Evolutionary conservation across 1,140 invertebrate species (phyloP).

Genomic region (Drosophila nasuta): DNA sequence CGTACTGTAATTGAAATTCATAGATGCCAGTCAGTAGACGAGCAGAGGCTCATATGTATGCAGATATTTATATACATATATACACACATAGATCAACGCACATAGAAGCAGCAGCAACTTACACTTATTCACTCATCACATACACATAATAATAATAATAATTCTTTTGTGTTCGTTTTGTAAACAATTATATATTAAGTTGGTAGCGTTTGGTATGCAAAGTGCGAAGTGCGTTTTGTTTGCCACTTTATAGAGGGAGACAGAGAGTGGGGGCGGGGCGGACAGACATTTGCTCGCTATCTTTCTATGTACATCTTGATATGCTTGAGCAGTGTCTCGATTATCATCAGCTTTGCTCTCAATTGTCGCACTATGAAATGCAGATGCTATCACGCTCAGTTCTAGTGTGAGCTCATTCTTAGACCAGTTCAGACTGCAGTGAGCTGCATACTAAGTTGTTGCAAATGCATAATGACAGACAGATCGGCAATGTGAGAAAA

Average conservation of each 20-base stretch:
- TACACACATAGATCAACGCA: not conserved
- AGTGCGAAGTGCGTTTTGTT: constrained; percentile 59
- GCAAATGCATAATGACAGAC: constrained; percentile 3
- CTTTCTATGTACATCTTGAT: not conserved
- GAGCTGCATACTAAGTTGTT: not conserved
- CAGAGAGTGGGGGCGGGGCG: too few relatives aligned
- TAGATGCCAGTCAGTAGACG: constrained; percentile 60
- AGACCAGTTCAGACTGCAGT: constrained; percentile 13
- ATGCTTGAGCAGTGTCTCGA: constrained; percentile 17
- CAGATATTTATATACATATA: constrained; percentile 27
- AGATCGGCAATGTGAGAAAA: constrained; percentile 1
- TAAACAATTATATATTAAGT: constrained; percentile 78
- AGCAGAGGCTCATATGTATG: constrained; percentile 22
- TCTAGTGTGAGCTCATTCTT: constrained; percentile 14
- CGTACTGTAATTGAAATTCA: constrained; percentile 80
- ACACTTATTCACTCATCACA: constrained; percentile 40
- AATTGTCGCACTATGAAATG: constrained; percentile 1
- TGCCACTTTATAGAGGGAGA: constrained; percentile 13
- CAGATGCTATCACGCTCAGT: constrained; percentile 2
- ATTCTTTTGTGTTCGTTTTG: constrained; percentile 71
- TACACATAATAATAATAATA: constrained; percentile 52
- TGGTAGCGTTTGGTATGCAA: constrained; percentile 68
- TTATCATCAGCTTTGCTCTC: constrained; percentile 22
- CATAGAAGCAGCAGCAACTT: not conserved
- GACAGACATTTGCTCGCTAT: too few relatives aligned